phyloP scores from a whole-genome alignment of 2,797 vertebrate species.

The Chelidonichthys spinosus region DNA sequence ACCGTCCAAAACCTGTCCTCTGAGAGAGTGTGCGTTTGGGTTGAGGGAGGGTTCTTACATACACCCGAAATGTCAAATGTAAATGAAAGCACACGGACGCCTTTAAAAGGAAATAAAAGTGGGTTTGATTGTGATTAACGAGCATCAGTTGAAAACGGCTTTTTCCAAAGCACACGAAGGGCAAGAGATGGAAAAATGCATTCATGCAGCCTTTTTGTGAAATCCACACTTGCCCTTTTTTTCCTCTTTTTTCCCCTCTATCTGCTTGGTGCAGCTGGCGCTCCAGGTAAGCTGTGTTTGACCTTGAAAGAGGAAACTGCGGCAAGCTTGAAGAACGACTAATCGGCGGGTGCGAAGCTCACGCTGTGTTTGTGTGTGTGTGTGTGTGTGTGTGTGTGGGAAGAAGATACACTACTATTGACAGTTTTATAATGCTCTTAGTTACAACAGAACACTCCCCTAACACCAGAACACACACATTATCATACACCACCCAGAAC shows the following conservation, averaged over 20 bases:
- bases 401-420: constrained; percentile 21
- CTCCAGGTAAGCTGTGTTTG: constrained; percentile 66
- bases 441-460: constrained; percentile 12
- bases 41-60: not conserved
- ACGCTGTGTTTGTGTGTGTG: constrained; percentile 28
- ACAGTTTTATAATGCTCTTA: constrained; percentile 44
- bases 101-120: not conserved
- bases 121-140: not conserved
- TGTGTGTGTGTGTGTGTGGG: not conserved
- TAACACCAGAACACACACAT: constrained; percentile 51
- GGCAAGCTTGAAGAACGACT: constrained; percentile 32
- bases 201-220: not conserved
- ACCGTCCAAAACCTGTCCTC: too few relatives aligned
- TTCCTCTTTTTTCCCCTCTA: constrained; percentile 22
- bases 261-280: constrained; percentile 61
- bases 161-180: not conserved
- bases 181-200: not conserved
- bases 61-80: not conserved
- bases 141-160: not conserved
- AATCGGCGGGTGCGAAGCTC: constrained; percentile 42
- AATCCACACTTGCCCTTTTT: constrained; percentile 11
- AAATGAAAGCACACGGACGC: not conserved
- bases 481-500: constrained; percentile 11
- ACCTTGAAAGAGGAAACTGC: constrained; percentile 71
- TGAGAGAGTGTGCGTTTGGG: too few relatives aligned